Percentiles rank a stretch among this genome's conserved stretches.
Conservation (phyloP, 2,797 vertebrate species). For the Silurus aristotelis region DNA sequence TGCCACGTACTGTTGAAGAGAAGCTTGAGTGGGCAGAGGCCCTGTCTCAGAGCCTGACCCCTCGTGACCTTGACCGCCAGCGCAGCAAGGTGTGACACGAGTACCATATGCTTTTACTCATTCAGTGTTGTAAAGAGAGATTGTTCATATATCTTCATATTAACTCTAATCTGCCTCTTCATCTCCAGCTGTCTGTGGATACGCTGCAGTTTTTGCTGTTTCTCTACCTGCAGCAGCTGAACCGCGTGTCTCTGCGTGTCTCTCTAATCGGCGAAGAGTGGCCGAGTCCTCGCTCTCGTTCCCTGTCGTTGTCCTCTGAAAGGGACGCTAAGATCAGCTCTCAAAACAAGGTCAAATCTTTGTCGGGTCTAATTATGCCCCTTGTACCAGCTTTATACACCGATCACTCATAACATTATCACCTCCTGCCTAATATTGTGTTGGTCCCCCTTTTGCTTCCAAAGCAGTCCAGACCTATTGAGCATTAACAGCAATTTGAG, state of each 20-base stretch:
- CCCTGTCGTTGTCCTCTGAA: slow-evolving; percentile 74
- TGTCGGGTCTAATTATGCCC: background rate
- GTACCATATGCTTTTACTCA: background rate
- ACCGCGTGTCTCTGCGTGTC: slow-evolving; percentile 86
- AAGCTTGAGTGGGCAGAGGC: slow-evolving; percentile 87
- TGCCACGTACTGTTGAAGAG: slow-evolving; percentile 67
- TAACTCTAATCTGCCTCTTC: slow-evolving; percentile 6
- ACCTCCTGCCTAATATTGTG: no score
- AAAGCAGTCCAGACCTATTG: no score
- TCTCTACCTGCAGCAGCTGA: slow-evolving; percentile 91
- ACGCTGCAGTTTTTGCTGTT: slow-evolving; percentile 95
- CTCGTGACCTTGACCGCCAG: slow-evolving; percentile 83
- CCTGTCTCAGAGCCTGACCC: slow-evolving; percentile 80
- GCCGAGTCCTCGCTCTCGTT: slow-evolving; percentile 82
- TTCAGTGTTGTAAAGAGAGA: background rate
- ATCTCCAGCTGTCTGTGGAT: slow-evolving; percentile 85
- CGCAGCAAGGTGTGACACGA: slow-evolving; percentile 79
- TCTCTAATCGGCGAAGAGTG: slow-evolving; percentile 94
- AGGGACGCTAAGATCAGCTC: slow-evolving; percentile 77
- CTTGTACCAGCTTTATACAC: background rate
- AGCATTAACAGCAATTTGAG: no score
- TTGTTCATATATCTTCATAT: background rate
- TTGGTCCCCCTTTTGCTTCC: no score
- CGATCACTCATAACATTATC: no score
- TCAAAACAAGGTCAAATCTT: slow-evolving; percentile 83